A percentile compares a stretch with the other conserved stretches of the same genome.
Conservation (phyloP, 2,797 vertebrate species). For the Darevskia nairensis region DNA sequence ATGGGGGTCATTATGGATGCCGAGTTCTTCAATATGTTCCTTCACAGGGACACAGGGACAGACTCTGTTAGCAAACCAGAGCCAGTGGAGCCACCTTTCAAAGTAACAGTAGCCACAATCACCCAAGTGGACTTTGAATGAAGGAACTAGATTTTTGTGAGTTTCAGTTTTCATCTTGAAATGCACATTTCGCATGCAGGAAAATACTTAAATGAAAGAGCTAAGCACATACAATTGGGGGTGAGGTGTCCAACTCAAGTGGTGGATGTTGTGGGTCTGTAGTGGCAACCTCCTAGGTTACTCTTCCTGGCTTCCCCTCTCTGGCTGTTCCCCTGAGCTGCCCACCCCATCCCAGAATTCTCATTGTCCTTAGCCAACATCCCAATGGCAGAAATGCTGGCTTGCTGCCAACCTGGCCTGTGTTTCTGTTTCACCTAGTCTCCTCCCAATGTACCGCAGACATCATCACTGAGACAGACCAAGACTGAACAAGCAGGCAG, state of each 20-base stretch:
- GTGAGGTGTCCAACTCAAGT: not conserved
- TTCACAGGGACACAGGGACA: no score
- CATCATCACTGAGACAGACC: not conserved
- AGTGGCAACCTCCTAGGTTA: no score
- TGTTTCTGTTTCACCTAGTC: not conserved
- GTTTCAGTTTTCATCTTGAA: not conserved
- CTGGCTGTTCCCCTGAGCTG: not conserved
- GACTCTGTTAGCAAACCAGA: not conserved
- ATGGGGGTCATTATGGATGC: no score
- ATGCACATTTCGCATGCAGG: not conserved
- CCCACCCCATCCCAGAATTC: not conserved
- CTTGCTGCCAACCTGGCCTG: not conserved
- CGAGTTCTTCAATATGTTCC: no score
- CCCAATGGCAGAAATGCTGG: no score
- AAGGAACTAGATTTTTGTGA: not conserved
- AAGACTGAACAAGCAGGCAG: not conserved
- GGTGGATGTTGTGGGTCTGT: not conserved
- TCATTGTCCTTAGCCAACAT: not conserved
- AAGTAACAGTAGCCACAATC: not conserved
- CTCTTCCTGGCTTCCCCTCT: no score
- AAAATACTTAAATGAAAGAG: not conserved
- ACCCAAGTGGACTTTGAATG: not conserved
- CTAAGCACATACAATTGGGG: not conserved
- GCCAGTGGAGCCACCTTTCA: not conserved
- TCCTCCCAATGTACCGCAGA: not conserved